Evolutionary conservation across 2,113 vertebrate species (phyloP).

Genomic region (Rallus limicola): DNA sequence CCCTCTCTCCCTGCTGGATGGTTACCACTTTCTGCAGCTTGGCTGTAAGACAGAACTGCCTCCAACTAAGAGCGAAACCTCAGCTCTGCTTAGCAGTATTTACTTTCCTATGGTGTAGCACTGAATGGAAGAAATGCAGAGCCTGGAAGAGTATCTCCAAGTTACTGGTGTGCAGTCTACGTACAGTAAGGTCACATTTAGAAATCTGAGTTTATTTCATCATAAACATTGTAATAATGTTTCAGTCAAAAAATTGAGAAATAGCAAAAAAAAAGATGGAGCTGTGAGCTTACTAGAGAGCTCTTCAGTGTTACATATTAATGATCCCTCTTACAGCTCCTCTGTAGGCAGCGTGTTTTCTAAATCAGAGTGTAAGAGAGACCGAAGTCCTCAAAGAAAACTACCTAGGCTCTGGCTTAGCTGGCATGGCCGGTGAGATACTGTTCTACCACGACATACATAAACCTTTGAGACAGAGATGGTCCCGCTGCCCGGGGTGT

Average conservation of each 20-base stretch:
- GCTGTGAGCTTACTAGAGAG: not conserved
- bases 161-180: not conserved
- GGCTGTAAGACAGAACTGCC: not conserved
- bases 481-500: no score
- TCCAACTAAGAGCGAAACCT: not conserved
- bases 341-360: not conserved
- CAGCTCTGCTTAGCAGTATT: not conserved
- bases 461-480: not conserved
- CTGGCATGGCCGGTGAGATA: not conserved
- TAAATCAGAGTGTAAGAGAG: not conserved
- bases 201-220: not conserved
- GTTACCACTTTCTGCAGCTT: not conserved
- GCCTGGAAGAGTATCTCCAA: not conserved
- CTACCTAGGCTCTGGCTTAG: not conserved
- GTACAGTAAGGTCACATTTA: not conserved
- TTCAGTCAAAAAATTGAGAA: not conserved
- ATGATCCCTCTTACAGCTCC: not conserved
- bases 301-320: not conserved
- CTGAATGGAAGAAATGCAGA: not conserved
- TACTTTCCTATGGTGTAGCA: not conserved
- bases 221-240: fast-evolving
- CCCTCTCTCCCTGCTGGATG: not conserved
- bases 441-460: not conserved
- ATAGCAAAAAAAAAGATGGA: not conserved
- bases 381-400: not conserved